Evolutionary conservation across 2,888 invertebrate genomes (phyloP), one percentile per base, ranked within the genome.

Genomic region (Callimorpha dominula): DNA sequence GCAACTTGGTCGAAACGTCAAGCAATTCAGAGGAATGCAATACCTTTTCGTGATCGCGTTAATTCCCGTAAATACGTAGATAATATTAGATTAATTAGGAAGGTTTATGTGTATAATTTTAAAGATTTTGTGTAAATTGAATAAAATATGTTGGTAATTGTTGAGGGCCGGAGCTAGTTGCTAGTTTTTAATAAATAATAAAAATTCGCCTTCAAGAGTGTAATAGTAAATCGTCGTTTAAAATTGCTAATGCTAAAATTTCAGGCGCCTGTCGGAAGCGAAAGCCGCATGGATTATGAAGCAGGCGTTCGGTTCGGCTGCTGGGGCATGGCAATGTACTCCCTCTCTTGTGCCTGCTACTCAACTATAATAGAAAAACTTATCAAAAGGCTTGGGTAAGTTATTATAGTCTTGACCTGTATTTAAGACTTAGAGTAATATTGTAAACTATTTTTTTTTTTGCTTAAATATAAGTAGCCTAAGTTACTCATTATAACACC

Each of bases 261-360:
- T 42, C 95, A 98, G 97, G 98, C 98, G 76, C 95, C 96, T 0
- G 97, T 97, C 65, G 97, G 97, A 17, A 96, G 97, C 31, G 87
- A 91, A 31, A 94, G 96, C 70, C 96, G 97, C 74, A 94, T 96
- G 20, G 94, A 97, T 14, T 99, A 99, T 88, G 98, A 99, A 90
- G 97, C 97, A 60, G 99, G 99, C 0, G 99, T 99, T 0, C 96
- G 99, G 63, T 98, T 99, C 87, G 99, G 99, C 15, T 99, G 99
- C 86, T 98, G 98, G 97, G 99, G 99, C 46, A 99, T 99, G 99
- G 98, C 99, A 0, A 98, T 98, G 98, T 98, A 98, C 86, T 99
- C 99, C 0, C 91, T 99, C n/a, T 99, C 99, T 1, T 99, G 99
- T 89, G 98, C 99, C 17, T 97, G 98, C 87, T 99, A 99, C 92